Base-by-base conservation (phyloP, 2,113 vertebrate species). In the Amphiprion percula region DNA sequence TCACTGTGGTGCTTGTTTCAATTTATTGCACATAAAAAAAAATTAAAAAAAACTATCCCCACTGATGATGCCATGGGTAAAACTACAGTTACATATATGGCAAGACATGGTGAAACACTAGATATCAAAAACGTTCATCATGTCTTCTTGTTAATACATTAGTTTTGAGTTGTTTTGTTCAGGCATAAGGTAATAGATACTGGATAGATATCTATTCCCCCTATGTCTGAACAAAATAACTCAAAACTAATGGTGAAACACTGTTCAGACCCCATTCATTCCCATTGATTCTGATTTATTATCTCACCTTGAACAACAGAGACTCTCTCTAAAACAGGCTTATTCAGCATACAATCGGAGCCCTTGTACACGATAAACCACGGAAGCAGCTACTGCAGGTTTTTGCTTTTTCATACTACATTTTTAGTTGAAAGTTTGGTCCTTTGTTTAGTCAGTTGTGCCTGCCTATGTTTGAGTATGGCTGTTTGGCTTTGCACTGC, bases 401-500 rank as follows among this genome's bases (percentile, higher is more conserved):
- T 72, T 68, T 26, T 33, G 12, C 12, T 76, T 70, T 64, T 4
- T 61, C 80, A 68, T 68, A 37, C 30, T 47, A 2, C 49, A 50
- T 53, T 19, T 47, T 55, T 17, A 23, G 19, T 33, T 73, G 14
- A 62, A 47, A 63, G 47, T 63, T 67, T 61, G 17, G 67, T 74
- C 59, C 70, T 79, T 61, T 83, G 81, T 87, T 72, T 72, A 28
- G 73, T 82, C 82, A 64, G 47, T 70, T 68, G 69, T 62, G 68
- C 47, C 67, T 47, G 60, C 49, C 61, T 63, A 39, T 90, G 69
- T 90, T 86, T 90, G 83, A 77, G 49, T 64, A 41, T 53, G 80
- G 77, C 44, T 86, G 85, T 91, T 81, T 90, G 84, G 58, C 62
- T 85, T 50, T 52, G 50, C 65, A 37, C 44, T 69, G 72, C 74